Base-by-base conservation (phyloP, 2,888 invertebrate genomes). In the Dicranocentrus wangi region DNA sequence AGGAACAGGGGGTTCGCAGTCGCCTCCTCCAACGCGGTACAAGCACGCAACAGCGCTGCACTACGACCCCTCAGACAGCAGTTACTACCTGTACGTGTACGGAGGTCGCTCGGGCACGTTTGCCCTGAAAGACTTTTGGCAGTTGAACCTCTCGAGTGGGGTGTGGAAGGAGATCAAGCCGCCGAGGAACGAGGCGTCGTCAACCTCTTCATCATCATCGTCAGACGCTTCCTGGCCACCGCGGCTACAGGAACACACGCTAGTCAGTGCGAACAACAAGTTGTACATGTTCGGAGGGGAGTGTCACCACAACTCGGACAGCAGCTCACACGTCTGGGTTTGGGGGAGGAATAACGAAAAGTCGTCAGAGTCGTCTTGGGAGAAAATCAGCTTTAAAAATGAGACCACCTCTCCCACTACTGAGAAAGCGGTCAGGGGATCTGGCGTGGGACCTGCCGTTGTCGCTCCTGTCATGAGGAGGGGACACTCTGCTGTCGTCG, bases 201-300 rank as follows among this genome's bases (percentile, higher is more conserved):
- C n/a, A n/a, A n/a, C n/a, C n/a, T n/a, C n/a, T n/a, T n/a, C n/a
- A n/a, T 2, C 27, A 5, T 1, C 27, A 5, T 27, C 8, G 27
- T 23, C 21, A 8, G 15, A 15, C 1, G 17, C 2, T 3, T 90
- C 90, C 60, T 90, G 91, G 42, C 94, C 95, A 58, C 94, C 94
- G 0, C 92, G 93, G 84, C 91, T 96, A 81, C 95, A 96, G 89
- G 95, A 95, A 88, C 95, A 96, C 90, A 93, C 93, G 10, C 93
- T 94, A 70, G 93, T 95, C n/a, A 92, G 93, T 39, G 39, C 94
- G 90, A 92, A 91, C 88, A 92, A 92, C 87, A 90, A 91, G 85
- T 91, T 96, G 82, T 94, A 94, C 89, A 93, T 96, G 85, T 96
- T 96, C 89, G 96, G 96, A 0, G 96, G 96, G 0, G 95, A 95